Conservation (phyloP, 2,113 vertebrate species). For the Morone saxatilis region DNA sequence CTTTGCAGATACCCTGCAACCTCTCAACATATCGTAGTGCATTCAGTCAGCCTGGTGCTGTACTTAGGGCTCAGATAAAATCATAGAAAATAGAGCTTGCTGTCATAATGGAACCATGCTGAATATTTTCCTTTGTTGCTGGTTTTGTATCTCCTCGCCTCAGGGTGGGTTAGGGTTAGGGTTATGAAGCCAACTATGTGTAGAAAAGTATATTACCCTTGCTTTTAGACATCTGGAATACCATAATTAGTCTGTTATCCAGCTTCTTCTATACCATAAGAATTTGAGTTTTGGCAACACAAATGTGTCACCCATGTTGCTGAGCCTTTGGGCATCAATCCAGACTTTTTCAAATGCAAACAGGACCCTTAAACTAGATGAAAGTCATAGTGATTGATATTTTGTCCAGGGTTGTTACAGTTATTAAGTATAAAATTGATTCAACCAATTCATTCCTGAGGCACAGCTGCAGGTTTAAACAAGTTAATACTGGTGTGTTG, state of each 20-base stretch:
- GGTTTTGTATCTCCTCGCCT: neutral
- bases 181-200: constrained; percentile 1
- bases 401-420: neutral
- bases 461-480: constrained; percentile 26
- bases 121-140: constrained; percentile 18
- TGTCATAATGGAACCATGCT: constrained; percentile 35
- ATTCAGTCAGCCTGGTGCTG: constrained; percentile 54
- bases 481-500: neutral
- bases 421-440: constrained; percentile 6
- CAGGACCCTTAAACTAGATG: neutral
- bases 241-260: neutral
- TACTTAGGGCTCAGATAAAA: constrained; percentile 68
- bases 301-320: neutral
- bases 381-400: constrained; percentile 6
- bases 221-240: neutral
- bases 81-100: constrained; percentile 60
- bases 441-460: constrained; percentile 9
- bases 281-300: constrained; percentile 38
- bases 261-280: neutral
- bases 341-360: constrained; percentile 19
- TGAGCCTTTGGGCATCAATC: neutral
- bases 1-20: constrained; percentile 14
- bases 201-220: neutral
- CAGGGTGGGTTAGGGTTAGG: too few relatives aligned
- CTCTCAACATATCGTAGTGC: neutral